These are phyloP conservation scores for Henricia sp. DNA, from an alignment of 53 echinoderm and acorn worm genomes.

Conservation along the genomic window DNA sequence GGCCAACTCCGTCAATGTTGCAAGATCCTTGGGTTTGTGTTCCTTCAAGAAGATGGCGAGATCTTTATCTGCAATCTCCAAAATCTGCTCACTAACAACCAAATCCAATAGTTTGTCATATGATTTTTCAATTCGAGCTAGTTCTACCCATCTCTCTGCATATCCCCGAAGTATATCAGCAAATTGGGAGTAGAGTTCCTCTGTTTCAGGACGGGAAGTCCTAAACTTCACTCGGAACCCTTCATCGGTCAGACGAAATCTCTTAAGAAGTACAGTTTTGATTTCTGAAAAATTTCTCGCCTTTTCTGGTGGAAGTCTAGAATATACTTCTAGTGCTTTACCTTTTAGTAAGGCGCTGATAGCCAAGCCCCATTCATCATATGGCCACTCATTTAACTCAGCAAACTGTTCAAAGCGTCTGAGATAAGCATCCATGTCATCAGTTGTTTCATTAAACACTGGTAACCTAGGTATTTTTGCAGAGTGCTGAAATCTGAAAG, in stretches of 20 bases:
- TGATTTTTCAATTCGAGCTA: slow-evolving; percentile 23
- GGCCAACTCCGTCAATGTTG: slow-evolving; percentile 44
- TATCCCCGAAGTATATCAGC: slow-evolving; percentile 40
- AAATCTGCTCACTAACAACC: slow-evolving; percentile 34
- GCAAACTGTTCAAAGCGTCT: slow-evolving; percentile 44
- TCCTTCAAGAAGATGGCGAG: slow-evolving; percentile 61
- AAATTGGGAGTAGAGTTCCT: slow-evolving; percentile 36
- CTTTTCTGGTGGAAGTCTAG: background rate
- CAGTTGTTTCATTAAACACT: slow-evolving; percentile 23
- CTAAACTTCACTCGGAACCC: slow-evolving; percentile 56
- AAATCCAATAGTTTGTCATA: slow-evolving; percentile 39
- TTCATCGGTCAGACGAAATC: slow-evolving; percentile 48
- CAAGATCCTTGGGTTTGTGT: slow-evolving; percentile 37
- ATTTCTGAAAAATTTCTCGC: slow-evolving; percentile 27
- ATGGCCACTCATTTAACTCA: slow-evolving; percentile 3
- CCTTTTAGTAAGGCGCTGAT: slow-evolving; percentile 12
- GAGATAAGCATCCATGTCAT: slow-evolving; percentile 46
- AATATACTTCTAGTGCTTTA: slow-evolving; percentile 40
- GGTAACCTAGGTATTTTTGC: slow-evolving; percentile 29
- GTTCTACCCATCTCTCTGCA: slow-evolving; percentile 57
- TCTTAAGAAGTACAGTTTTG: slow-evolving; percentile 29
- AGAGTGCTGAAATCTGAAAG: background rate
- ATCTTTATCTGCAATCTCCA: background rate
- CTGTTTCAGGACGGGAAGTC: slow-evolving; percentile 9
- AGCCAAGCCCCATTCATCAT: slow-evolving; percentile 30